Evolutionary conservation across 2,113 vertebrate genomes (phyloP), one percentile per base, ranked within the genome.

Genomic region (Aptenodytes forsteri): DNA sequence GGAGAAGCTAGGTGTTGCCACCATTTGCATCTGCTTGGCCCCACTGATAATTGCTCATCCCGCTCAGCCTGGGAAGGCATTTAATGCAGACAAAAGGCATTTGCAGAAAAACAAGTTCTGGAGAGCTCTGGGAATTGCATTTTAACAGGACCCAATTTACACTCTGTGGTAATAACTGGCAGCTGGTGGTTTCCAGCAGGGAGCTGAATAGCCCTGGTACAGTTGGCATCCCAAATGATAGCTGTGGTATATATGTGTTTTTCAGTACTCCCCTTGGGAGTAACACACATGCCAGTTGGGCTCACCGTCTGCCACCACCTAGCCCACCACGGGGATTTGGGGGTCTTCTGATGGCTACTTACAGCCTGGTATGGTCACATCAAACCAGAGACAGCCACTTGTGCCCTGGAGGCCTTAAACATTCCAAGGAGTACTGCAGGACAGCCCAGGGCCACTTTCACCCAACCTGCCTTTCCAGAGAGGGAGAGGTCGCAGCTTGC

Each of bases 51-150:
- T 66, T 88, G 70, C 67, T 96, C 42, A 20, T 86, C 78, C 58
- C 2, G 1, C 70, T 86, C 58, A 59, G 47, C 56, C 80, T 84
- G 61, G 56, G 69, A 91, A 82, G 44, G 69, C 64, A 25, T 73
- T 95, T 89, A 90, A 91, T 84, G 83, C 92, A 92, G 40, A 83
- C 55, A 88, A 91, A 85, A 92, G 29, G 34, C 59, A 85, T 97
- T 92, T 95, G 58, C 55, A 87, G 83, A 87, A 87, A 85, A 96
- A 71, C 67, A 87, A 94, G 59, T 83, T 55, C 89, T 66, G 73
- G 26, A 90, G 77, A 94, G 49, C 73, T 95, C 85, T 91, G 75
- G 56, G 82, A 93, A 92, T 81, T 92, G 67, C 80, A 81, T 97
- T 97, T 96, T 92, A 93, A 94, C 83, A 78, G 87, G 91, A 76